Percentiles rank a stretch among this genome's conserved stretches.
phyloP scores from a whole-genome alignment of 2,797 vertebrate genomes.

The Scolopax bukidnonensis region DNA sequence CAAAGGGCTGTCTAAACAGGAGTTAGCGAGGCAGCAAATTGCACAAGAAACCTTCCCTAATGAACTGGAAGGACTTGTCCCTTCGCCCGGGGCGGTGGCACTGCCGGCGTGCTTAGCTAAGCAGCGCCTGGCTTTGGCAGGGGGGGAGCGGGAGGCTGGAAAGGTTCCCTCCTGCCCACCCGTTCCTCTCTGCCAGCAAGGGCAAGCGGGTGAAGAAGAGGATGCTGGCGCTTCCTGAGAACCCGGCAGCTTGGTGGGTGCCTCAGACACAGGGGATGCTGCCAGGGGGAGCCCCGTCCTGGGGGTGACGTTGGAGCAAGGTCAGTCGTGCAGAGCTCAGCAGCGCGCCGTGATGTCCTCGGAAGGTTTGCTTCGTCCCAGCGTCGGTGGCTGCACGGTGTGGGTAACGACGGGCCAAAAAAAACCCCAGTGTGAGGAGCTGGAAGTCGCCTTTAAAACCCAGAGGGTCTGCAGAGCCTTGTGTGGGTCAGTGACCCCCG shows the following conservation, averaged over 20 bases:
- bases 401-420: neutral
- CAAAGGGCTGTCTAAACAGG: slow-evolving; percentile 66
- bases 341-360: accelerated
- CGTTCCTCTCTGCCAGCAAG: neutral
- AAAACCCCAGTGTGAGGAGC: accelerated
- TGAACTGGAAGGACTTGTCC: slow-evolving; percentile 72
- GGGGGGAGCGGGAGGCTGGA: neutral
- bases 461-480: neutral
- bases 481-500: neutral
- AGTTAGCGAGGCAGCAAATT: slow-evolving; percentile 69
- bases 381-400: accelerated
- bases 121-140: neutral
- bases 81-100: slow-evolving; percentile 4
- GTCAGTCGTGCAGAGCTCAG: neutral
- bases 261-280: neutral
- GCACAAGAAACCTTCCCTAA: slow-evolving; percentile 67
- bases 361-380: neutral
- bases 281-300: neutral
- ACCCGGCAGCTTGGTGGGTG: neutral
- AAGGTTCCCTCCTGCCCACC: neutral
- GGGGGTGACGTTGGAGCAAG: neutral
- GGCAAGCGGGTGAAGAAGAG: neutral
- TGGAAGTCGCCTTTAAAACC: neutral
- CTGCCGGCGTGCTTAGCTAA: slow-evolving; percentile 2
- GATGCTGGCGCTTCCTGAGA: neutral